phyloP scores from a whole-genome alignment of 2,888 invertebrate species.

The Fragum whitleyi region DNA sequence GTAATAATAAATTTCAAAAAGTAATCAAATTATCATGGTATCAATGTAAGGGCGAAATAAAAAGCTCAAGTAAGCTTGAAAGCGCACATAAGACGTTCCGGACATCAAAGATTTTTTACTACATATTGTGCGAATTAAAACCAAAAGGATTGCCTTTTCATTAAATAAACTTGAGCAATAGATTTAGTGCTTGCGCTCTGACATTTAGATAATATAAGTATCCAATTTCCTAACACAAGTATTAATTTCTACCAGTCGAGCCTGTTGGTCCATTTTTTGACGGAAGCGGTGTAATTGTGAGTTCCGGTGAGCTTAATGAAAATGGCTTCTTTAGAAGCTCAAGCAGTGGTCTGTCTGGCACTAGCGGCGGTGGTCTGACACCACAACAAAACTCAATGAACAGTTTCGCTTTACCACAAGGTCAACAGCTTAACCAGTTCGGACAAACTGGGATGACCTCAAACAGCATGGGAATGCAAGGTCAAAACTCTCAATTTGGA shows the following conservation, averaged over 20 bases:
- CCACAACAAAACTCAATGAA: conserved; percentile 23
- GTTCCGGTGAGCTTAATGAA: not conserved
- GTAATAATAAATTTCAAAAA: too few relatives aligned
- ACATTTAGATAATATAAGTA: too few relatives aligned
- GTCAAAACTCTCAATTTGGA: conserved; percentile 11
- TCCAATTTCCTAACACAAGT: too few relatives aligned
- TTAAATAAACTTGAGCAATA: too few relatives aligned
- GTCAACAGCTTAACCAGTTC: not conserved
- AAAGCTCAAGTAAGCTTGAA: not conserved
- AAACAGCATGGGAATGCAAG: not conserved
- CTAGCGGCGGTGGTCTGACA: not conserved
- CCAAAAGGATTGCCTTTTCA: too few relatives aligned
- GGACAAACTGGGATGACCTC: not conserved
- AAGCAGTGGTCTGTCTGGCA: not conserved
- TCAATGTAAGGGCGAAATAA: too few relatives aligned
- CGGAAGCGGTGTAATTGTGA: not conserved
- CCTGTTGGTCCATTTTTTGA: not conserved
- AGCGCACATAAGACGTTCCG: conserved; percentile 7
- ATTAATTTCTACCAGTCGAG: not conserved
- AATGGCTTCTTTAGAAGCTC: not conserved
- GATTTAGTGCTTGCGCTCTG: too few relatives aligned
- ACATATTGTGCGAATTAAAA: too few relatives aligned
- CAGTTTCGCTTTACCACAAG: conserved; percentile 33
- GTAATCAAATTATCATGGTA: too few relatives aligned
- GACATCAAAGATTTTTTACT: not conserved